phyloP scores from a whole-genome alignment of 2,797 vertebrate species.

The Scyliorhinus canicula region DNA sequence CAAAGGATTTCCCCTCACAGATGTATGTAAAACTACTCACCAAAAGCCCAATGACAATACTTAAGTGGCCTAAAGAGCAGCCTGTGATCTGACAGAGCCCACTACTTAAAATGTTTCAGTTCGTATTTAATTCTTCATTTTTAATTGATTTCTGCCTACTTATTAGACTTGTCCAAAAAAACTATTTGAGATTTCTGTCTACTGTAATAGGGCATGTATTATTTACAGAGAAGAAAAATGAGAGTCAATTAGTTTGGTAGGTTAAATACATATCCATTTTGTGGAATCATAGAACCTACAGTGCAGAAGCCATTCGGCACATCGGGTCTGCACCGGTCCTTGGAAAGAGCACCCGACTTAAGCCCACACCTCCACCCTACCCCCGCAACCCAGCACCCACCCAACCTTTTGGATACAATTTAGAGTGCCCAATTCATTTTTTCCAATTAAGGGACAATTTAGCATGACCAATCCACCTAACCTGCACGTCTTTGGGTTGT shows the following conservation, averaged over 20 bases:
- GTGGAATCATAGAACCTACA: no score
- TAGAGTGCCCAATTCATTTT: no score
- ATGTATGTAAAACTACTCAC: background rate
- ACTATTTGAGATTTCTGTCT: background rate
- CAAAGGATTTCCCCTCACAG: background rate
- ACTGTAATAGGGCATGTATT: background rate
- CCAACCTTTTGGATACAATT: no score
- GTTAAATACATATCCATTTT: background rate
- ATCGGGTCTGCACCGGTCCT: no score
- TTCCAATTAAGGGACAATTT: no score
- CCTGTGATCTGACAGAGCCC: background rate
- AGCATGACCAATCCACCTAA: no score
- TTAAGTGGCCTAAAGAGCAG: background rate
- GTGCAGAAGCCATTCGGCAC: no score
- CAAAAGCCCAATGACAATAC: background rate
- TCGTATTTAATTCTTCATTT: background rate
- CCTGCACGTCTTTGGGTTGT: no score
- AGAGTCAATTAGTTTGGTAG: constrained; percentile 11
- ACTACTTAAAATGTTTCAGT: background rate
- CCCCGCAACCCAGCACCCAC: no score
- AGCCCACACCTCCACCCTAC: no score
- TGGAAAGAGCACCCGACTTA: no score
- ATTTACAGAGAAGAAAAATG: background rate
- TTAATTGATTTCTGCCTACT: background rate
- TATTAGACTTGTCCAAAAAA: background rate